Base-by-base conservation (phyloP, 2,888 invertebrate genomes). In the Cecidostiba fungosa region DNA sequence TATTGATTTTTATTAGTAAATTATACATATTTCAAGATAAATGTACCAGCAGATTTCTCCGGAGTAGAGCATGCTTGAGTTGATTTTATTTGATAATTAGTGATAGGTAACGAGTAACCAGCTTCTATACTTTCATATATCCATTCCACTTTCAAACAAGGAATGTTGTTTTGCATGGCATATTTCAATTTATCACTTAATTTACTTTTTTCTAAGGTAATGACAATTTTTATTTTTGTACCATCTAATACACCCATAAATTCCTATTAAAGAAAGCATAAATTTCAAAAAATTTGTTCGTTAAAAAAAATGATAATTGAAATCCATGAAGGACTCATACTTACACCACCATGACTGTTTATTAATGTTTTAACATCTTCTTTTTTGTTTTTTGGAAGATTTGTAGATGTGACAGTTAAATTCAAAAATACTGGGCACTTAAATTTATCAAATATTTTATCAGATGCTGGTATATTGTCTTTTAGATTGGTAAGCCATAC, bases 91-190 rank as follows among this genome's bases (percentile, higher is more conserved):
- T 95, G 94, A 89, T 96, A 96, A 77, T 94, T 92, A 3, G 95
- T 94, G 23, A 95, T 93, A 0, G 96, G 96, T 66, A 97, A 89
- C 0, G 97, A 96, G 87, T 95, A 96, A 0, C 97, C 97, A 39
- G 95, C 95, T 39, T 95, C 94, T 0, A 96, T 94, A n/a, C 97
- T 97, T 47, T 97, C 97, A 82, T 95, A 95, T 62, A 98, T 94
- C 98, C 99, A 99, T 2, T 96, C 94, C 0, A 96, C 95, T 19
- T 94, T 94, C 0, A 98, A 96, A 89, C 98, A 97, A 62, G 95
- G 94, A n/a, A 96, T 94, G 62, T 94, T 93, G 93, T 95, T 95
- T 81, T 94, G 93, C 82, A 93, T 92, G 0, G 96, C 96, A 91
- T 93, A 94, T 84, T 94, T 96, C 89, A 96, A 96, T 92, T 98